Evolutionary conservation across 2,797 vertebrate genomes (phyloP), one percentile per base, ranked within the genome.

Genomic region (Pangasius mekongensis): DNA sequence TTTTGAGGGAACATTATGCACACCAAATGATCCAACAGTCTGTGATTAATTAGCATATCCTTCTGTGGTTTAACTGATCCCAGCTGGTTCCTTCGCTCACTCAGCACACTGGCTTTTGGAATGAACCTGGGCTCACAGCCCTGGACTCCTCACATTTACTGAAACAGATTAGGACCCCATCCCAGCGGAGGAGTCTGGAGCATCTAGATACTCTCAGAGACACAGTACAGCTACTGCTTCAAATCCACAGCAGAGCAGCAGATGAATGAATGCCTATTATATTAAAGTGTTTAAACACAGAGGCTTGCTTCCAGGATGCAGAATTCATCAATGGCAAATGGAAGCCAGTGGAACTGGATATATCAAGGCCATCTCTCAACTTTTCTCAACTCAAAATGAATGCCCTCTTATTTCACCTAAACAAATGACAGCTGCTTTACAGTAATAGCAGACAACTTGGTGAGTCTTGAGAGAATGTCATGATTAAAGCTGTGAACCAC

Each of bases 31-130:
- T 49, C 80, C 86, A 90, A 33, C 11, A 43, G 69, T 78, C 43
- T 89, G 77, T 33, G 71, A 88, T 91, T 89, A 88, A 91, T 88
- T 86, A 82, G n/a, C 62, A 39, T 52, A 87, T 87, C 82, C 83
- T 84, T 84, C 86, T 86, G 78, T 86, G 80, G 54, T 89, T 86
- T 90, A 88, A 86, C 27, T 36, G 16, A 76, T 20, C 74, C 67
- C 52, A 43, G 36, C 69, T 81, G 62, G 84, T 64, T 77, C 86
- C 83, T 82, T 77, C 52, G 84, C 33, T 85, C 66, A 60, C 33
- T 87, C 64, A 73, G 62, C 66, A 39, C 36, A 39, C 60, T 71
- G 83, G 47, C 13, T 64, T 69, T 77, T 88, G 84, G 87, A 90
- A 89, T 52, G 52, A 88, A 73, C 58, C 52, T 54, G 39, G 78